A percentile compares a stretch with the other conserved stretches of the same genome.
Conservation (phyloP, 2,888 invertebrate species). For the Dendrolimus pini region DNA sequence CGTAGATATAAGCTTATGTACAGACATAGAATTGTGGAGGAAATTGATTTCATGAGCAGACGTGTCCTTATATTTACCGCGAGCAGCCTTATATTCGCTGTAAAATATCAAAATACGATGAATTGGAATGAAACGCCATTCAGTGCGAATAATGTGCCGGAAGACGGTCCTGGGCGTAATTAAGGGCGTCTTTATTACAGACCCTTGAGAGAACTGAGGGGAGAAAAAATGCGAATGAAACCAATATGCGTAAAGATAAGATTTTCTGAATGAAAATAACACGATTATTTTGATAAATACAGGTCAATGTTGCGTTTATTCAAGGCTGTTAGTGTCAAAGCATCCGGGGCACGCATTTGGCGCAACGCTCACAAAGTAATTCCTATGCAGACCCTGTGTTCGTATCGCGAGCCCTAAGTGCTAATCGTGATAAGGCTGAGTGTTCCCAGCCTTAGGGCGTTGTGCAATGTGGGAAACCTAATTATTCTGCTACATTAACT, state of each 20-base stretch:
- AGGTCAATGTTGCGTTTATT: conserved; percentile 38
- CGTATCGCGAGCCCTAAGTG: conserved; percentile 46
- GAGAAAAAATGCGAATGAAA: conserved; percentile 11
- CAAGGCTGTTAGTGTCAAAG: conserved; percentile 11
- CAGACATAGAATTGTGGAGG: conserved; percentile 28
- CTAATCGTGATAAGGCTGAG: conserved; percentile 41
- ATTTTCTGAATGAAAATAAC: conserved; percentile 30
- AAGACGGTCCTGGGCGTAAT: conserved; percentile 7
- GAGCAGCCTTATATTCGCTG: conserved; percentile 12
- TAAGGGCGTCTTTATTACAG: conserved; percentile 7
- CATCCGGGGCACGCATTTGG: conserved; percentile 53
- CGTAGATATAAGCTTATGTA: conserved; percentile 20
- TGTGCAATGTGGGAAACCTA: conserved; percentile 16
- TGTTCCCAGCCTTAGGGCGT: too few species aligned
- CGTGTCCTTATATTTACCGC: conserved; percentile 21
- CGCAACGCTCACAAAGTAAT: conserved; percentile 39
- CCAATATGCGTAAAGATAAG: conserved; percentile 15
- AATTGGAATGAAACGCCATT: conserved; percentile 10
- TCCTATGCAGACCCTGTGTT: conserved; percentile 51
- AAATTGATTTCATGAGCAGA: conserved; percentile 39
- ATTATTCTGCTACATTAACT: conserved; percentile 26
- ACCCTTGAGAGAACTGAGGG: conserved; percentile 4
- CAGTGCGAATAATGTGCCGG: conserved; percentile 5
- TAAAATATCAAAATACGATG: conserved; percentile 15
- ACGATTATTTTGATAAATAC: conserved; percentile 47